These are phyloP conservation scores for Palythoa heliodiscus DNA, from an alignment of 92 coral and sea anemone genomes.

Conservation along the genomic window DNA sequence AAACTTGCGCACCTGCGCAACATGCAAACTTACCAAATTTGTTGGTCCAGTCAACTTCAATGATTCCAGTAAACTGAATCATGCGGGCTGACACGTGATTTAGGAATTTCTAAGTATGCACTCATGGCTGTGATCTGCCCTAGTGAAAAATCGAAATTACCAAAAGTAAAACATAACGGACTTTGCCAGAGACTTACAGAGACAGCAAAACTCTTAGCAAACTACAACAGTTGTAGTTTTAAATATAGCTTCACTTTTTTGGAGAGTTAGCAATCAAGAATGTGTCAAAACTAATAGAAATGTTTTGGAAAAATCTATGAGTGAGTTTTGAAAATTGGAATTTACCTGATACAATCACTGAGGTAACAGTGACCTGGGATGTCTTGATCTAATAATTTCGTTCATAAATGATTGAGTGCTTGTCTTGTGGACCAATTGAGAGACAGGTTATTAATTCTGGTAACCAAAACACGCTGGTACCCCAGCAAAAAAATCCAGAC, in stretches of 20 bases:
- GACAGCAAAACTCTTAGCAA: background rate
- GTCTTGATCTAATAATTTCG: constrained; percentile 32
- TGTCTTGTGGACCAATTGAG: constrained; percentile 6
- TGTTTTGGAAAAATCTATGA: constrained; percentile 27
- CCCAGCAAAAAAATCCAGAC: constrained; percentile 16
- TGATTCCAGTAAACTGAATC: too few relatives aligned
- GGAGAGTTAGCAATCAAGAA: constrained; percentile 3
- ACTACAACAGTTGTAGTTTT: background rate
- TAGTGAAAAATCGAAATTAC: background rate
- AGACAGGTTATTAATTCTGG: background rate
- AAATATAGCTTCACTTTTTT: too few relatives aligned
- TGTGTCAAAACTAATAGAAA: constrained; percentile 37
- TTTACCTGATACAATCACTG: constrained; percentile 37
- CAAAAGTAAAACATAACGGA: background rate
- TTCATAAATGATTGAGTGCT: background rate
- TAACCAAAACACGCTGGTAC: constrained; percentile 26
- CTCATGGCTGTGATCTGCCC: background rate
- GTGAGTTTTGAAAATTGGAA: constrained; percentile 28
- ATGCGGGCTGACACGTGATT: too few relatives aligned
- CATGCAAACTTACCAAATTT: too few relatives aligned
- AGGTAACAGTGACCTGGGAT: constrained; percentile 24
- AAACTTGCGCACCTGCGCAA: too few relatives aligned
- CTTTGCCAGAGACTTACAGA: background rate
- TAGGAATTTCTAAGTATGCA: too few relatives aligned
- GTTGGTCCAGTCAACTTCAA: too few relatives aligned